Conservation (phyloP, 2,113 vertebrate genomes). For the Crotalus viridis region DNA sequence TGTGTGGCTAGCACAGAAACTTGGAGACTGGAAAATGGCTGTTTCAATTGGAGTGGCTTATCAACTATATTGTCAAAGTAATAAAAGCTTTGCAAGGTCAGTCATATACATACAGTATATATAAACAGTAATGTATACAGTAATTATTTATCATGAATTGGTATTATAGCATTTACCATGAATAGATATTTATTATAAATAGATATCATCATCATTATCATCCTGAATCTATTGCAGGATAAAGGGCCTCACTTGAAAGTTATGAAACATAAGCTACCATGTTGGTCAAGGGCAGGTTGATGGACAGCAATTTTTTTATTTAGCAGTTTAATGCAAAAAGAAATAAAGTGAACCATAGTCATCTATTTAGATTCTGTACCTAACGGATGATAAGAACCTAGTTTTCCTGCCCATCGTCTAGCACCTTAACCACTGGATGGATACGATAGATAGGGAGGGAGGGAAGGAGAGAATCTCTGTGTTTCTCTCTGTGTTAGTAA, state of each 20-base stretch:
- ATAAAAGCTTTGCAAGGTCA: conserved; percentile 70
- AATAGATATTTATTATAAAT: neutral
- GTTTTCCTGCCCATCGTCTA: neutral
- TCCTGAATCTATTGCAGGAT: neutral
- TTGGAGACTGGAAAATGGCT: conserved; percentile 94
- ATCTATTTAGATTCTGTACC: neutral
- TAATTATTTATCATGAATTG: neutral
- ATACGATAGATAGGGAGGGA: too few relatives aligned
- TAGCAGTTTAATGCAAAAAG: neutral
- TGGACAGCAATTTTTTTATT: neutral
- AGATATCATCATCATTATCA: neutral
- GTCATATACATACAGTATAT: conserved; percentile 27
- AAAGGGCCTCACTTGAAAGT: neutral
- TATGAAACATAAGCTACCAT: neutral
- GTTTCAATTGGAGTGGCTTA: conserved; percentile 83
- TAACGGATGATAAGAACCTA: neutral
- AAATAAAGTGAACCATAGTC: neutral
- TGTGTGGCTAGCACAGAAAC: conserved; percentile 82
- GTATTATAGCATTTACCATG: neutral
- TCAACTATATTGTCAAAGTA: conserved; percentile 66
- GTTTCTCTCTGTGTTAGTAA: neutral
- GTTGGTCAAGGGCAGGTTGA: neutral
- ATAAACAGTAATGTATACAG: neutral
- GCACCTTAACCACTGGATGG: neutral
- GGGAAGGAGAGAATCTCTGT: neutral